Percentiles rank a stretch among this genome's conserved stretches.
These are phyloP conservation scores for Mycalesis mineus DNA, from an alignment of 2,888 invertebrate species.

Conservation along the genomic window DNA sequence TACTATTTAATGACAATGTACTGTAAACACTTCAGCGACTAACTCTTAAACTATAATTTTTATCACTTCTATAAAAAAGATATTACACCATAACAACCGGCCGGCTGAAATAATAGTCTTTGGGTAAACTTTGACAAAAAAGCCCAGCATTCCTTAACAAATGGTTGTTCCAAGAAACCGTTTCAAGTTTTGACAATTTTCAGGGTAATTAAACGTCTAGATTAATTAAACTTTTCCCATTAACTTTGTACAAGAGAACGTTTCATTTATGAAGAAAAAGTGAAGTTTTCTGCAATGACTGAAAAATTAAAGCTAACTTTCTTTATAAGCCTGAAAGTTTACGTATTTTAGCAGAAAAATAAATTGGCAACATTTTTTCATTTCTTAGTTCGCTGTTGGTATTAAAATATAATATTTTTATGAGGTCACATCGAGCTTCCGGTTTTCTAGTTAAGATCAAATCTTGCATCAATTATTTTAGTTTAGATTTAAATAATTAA, in stretches of 20 bases:
- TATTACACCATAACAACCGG: neutral
- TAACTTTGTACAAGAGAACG: constrained; percentile 4
- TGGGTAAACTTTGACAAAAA: neutral
- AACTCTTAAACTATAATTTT: neutral
- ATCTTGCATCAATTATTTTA: too few species aligned
- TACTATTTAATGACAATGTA: too few species aligned
- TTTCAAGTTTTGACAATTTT: constrained; percentile 14
- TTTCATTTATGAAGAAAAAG: constrained; percentile 12
- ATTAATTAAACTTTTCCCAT: constrained; percentile 13
- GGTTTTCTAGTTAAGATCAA: too few species aligned
- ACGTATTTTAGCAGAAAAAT: neutral
- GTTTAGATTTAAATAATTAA: too few species aligned
- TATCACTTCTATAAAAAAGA: neutral
- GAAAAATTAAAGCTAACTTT: constrained; percentile 11
- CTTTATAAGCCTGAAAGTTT: neutral
- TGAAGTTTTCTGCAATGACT: constrained; percentile 12
- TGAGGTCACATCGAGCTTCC: too few species aligned
- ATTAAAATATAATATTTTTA: too few species aligned
- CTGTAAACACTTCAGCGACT: neutral
- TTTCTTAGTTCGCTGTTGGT: too few species aligned
- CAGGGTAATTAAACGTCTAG: constrained; percentile 10
- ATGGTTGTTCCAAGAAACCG: constrained; percentile 3
- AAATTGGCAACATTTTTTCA: neutral
- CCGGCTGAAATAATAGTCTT: constrained; percentile 3
- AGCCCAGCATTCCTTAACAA: constrained; percentile 1